Evolutionary conservation across 1,140 invertebrate species (phyloP).

Genomic region (Pachypsylla venusta): DNA sequence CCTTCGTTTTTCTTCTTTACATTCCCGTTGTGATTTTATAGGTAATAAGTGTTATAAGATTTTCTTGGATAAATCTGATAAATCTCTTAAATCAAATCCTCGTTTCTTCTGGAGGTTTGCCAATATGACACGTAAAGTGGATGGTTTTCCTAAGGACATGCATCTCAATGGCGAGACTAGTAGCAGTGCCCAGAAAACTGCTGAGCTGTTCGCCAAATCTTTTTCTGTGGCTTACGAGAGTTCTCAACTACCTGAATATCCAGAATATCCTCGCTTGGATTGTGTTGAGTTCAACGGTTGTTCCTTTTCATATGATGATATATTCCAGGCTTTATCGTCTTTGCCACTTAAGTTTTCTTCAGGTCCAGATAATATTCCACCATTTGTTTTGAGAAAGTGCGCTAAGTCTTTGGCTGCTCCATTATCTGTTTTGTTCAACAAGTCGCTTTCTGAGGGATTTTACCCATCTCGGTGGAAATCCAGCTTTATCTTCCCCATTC

Average conservation of each 20-base stretch:
- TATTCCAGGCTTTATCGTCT: background rate
- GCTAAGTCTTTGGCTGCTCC: background rate
- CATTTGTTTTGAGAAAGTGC: background rate
- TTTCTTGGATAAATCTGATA: no score
- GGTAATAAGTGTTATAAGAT: no score
- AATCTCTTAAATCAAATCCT: no score
- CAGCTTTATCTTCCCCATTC: background rate
- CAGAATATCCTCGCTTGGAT: background rate
- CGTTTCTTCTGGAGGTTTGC: no score
- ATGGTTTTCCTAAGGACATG: no score
- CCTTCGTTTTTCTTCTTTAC: no score
- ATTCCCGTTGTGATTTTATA: no score
- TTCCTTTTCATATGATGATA: background rate
- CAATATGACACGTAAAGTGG: no score
- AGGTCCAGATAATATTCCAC: background rate
- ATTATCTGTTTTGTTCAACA: background rate
- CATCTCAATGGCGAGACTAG: no score
- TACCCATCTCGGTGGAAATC: background rate
- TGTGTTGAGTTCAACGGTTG: background rate
- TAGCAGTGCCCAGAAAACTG: no score
- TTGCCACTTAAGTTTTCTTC: background rate
- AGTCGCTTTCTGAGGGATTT: background rate
- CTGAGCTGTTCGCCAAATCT: no score
- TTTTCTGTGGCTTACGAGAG: no score
- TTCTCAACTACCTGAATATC: background rate